Conservation (phyloP, 1,140 invertebrate genomes). For the Nixonia krombeini region DNA sequence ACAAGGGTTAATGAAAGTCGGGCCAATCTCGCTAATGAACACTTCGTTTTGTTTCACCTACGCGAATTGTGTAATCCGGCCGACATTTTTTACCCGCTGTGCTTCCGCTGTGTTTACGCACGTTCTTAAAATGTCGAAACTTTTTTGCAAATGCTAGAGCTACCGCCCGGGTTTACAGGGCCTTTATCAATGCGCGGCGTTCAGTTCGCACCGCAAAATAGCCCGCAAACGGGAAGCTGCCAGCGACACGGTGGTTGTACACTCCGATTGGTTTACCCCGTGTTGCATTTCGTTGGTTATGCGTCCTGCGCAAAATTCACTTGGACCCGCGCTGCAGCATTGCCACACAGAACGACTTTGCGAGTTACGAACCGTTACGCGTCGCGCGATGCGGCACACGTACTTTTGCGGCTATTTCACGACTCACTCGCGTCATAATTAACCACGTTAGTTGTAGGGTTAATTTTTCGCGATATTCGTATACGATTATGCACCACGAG, state of each 20-base stretch:
- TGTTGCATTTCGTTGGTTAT: constrained; percentile 57
- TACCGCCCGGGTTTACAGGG: constrained; percentile 22
- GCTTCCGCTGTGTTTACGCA: too few species aligned
- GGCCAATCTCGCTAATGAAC: too few species aligned
- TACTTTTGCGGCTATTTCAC: too few species aligned
- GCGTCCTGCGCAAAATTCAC: constrained; percentile 58
- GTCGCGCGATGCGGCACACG: constrained; percentile 15
- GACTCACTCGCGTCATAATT: too few species aligned
- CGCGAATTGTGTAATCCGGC: too few species aligned
- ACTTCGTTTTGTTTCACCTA: too few species aligned
- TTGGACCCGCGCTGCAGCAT: constrained; percentile 33
- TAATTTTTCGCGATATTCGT: too few species aligned
- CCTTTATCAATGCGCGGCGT: constrained; percentile 52
- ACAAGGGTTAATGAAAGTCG: not conserved
- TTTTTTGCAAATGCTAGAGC: constrained; percentile 11
- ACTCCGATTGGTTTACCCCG: constrained; percentile 47
- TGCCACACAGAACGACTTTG: constrained; percentile 23
- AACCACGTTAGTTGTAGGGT: too few species aligned
- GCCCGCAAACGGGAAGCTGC: constrained; percentile 58
- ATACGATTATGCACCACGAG: too few species aligned
- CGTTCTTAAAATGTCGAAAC: constrained; percentile 14
- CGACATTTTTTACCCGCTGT: too few species aligned
- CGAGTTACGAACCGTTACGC: constrained; percentile 26
- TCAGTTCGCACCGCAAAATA: constrained; percentile 60
- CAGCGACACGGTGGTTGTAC: constrained; percentile 56